These are phyloP conservation scores for Platyscapa corneri DNA, from an alignment of 1,140 invertebrate species.

Conservation along the genomic window DNA sequence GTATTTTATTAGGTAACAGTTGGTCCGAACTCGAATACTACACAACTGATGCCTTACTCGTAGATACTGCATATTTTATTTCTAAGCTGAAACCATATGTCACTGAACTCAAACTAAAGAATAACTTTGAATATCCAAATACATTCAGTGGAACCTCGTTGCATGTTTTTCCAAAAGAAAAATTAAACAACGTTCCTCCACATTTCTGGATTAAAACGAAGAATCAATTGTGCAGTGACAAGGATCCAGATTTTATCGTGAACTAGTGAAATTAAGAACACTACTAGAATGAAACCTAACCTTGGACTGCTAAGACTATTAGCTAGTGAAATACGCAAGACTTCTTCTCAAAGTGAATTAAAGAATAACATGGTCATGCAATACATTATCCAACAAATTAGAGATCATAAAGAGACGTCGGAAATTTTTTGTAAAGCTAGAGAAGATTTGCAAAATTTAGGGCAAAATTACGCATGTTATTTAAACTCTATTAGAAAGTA, in stretches of 20 bases:
- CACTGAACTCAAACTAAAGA: conserved; percentile 78
- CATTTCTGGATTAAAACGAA: conserved; percentile 76
- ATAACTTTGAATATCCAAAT: conserved; percentile 80
- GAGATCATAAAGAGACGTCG: conserved; percentile 85
- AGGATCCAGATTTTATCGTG: conserved; percentile 78
- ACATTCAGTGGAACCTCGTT: conserved; percentile 84
- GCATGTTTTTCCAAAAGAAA: conserved; percentile 75
- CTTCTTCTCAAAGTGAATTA: conserved; percentile 72
- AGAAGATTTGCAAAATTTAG: conserved; percentile 83
- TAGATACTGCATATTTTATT: conserved; percentile 75
- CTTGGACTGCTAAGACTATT: conserved; percentile 19
- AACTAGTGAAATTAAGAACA: conserved; percentile 35
- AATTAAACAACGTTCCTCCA: conserved; percentile 69
- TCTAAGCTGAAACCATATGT: conserved; percentile 76
- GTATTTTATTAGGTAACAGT: conserved; percentile 78
- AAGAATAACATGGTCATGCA: conserved; percentile 77
- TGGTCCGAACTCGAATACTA: conserved; percentile 55
- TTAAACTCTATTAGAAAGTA: conserved; percentile 80
- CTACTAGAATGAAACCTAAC: conserved; percentile 46
- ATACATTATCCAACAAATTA: conserved; percentile 83
- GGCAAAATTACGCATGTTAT: conserved; percentile 85
- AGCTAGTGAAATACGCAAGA: conserved; percentile 75
- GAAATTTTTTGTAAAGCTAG: conserved; percentile 86
- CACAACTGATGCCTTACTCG: conserved; percentile 46
- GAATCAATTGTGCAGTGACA: conserved; percentile 76